phyloP scores from a whole-genome alignment of 2,797 vertebrate species.

The Silurus aristotelis region DNA sequence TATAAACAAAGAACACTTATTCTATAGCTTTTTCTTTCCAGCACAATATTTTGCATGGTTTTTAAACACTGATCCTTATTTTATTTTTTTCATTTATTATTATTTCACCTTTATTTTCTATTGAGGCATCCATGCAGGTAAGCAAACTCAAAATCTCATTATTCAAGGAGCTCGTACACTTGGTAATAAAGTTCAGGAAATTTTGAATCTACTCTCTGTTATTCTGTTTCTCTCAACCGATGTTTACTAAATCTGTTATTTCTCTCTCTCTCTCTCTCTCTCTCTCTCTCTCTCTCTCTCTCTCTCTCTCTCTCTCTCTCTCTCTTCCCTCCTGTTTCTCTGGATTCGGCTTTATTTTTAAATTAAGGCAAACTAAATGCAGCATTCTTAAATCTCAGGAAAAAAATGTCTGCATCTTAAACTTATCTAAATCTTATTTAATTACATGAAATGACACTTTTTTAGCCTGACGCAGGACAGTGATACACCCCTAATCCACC shows the following conservation, averaged over 20 bases:
- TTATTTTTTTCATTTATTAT: neutral
- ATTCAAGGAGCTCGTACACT: slow-evolving; percentile 7
- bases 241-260: neutral
- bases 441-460: slow-evolving; percentile 14
- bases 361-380: neutral
- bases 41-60: neutral
- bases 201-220: neutral
- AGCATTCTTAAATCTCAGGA: neutral
- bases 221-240: too few relatives aligned
- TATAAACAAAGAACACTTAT: neutral
- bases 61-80: neutral
- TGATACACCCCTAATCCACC: slow-evolving; percentile 47
- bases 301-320: too few relatives aligned
- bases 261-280: too few relatives aligned
- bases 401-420: neutral
- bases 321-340: neutral
- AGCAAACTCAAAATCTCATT: neutral
- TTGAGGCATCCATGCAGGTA: neutral
- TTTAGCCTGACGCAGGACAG: neutral
- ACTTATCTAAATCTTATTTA: slow-evolving; percentile 24
- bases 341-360: neutral
- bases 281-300: too few relatives aligned
- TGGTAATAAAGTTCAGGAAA: neutral
- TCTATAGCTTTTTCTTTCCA: too few relatives aligned
- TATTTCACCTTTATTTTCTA: slow-evolving; percentile 5